Conservation (phyloP, 1,140 invertebrate species). For the Dreissena polymorpha region DNA sequence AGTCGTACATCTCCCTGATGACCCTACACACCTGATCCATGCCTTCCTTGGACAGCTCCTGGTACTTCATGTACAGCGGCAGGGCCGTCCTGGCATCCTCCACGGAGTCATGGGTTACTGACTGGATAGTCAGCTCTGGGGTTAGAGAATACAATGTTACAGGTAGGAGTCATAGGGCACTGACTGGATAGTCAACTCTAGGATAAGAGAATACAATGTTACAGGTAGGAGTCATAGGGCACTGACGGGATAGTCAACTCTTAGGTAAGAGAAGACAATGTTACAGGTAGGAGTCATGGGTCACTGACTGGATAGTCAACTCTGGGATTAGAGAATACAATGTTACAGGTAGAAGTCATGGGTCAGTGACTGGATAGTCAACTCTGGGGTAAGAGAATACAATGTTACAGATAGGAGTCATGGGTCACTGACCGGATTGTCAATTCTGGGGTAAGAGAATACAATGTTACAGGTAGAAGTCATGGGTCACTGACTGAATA, state of each 20-base stretch:
- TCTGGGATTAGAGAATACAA: too few species aligned
- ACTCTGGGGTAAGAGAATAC: too few species aligned
- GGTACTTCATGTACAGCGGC: constrained; percentile 89
- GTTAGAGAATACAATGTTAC: constrained; percentile 41
- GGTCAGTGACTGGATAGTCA: too few species aligned
- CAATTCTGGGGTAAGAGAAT: too few species aligned
- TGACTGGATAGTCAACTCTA: not conserved
- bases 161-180: not conserved
- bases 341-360: too few species aligned
- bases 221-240: constrained; percentile 88
- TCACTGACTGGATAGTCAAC: too few species aligned
- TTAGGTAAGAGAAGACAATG: constrained; percentile 76
- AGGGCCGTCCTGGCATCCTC: constrained; percentile 94
- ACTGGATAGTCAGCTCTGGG: constrained; percentile 91
- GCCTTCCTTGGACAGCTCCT: constrained; percentile 82
- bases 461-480: too few species aligned
- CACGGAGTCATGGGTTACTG: constrained; percentile 93
- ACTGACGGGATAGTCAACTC: constrained; percentile 92
- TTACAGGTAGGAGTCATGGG: not conserved
- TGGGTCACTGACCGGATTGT: too few species aligned
- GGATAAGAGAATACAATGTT: not conserved
- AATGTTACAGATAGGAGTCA: too few species aligned
- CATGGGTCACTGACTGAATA: too few species aligned
- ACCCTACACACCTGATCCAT: constrained; percentile 83
- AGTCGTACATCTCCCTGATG: constrained; percentile 90